Conservation (phyloP, 2,113 vertebrate species). For the Condylura cristata region DNA sequence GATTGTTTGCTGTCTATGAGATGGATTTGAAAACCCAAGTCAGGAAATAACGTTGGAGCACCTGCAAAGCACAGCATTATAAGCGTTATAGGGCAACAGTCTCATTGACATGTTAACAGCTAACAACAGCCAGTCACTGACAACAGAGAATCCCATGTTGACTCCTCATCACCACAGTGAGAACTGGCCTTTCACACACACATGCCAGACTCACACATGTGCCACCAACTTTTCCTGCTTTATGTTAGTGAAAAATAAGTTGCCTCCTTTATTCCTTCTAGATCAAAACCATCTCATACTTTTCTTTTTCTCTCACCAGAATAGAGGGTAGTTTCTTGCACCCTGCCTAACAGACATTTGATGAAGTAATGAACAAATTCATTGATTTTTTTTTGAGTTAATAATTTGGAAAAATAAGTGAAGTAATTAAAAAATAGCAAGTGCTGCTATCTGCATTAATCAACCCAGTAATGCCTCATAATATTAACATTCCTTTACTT, state of each 20-base stretch:
- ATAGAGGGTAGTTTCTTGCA: background rate
- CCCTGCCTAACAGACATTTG: background rate
- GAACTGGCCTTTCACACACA: background rate
- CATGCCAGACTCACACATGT: fast-evolving
- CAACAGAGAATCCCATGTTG: background rate
- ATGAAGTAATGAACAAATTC: background rate
- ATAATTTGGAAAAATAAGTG: background rate
- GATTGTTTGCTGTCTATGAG: background rate
- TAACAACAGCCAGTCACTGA: background rate
- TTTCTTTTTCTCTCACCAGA: background rate
- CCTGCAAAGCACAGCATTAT: background rate
- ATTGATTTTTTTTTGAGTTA: background rate
- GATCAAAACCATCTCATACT: background rate
- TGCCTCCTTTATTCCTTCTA: background rate
- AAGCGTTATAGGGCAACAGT: background rate
- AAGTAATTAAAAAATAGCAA: conserved; percentile 21
- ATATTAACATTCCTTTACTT: background rate
- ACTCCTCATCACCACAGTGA: background rate
- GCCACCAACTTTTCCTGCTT: background rate
- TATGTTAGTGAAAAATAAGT: background rate
- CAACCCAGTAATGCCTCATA: background rate
- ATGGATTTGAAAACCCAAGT: background rate
- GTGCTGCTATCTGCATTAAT: background rate
- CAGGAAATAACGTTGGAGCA: background rate
- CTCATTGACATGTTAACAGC: background rate